These are phyloP conservation scores for Nymphicus hollandicus DNA, from an alignment of 2,113 vertebrate genomes.

Conservation along the genomic window DNA sequence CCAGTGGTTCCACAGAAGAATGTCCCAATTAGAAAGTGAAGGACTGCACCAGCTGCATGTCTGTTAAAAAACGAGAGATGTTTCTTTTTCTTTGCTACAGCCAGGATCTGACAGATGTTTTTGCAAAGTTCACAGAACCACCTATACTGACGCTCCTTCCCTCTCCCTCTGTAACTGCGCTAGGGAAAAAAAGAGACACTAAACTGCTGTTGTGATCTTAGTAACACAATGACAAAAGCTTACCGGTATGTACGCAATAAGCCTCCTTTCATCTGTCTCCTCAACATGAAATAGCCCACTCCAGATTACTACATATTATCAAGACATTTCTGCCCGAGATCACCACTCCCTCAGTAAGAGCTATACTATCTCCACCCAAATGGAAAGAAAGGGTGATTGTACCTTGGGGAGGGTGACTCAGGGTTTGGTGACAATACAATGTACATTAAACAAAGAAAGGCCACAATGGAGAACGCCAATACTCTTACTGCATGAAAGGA, in stretches of 20 bases:
- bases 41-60: rapidly evolving
- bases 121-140: neutral
- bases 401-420: conserved; percentile 55
- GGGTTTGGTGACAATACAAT: conserved; percentile 32
- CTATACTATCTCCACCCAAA: conserved; percentile 38
- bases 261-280: neutral
- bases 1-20: neutral
- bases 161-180: neutral
- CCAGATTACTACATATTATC: neutral
- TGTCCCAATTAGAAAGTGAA: neutral
- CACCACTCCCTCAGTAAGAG: neutral
- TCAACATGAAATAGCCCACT: neutral
- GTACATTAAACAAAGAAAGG: conserved; percentile 21
- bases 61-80: rapidly evolving
- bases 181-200: neutral
- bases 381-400: conserved; percentile 35
- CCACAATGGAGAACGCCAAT: neutral
- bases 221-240: neutral
- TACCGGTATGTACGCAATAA: neutral
- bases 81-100: neutral
- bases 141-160: neutral
- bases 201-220: neutral
- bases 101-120: neutral
- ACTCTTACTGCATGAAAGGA: neutral
- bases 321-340: neutral